These are phyloP conservation scores for Papilio aristodemus DNA, from an alignment of 1,140 invertebrate genomes.

Conservation along the genomic window DNA sequence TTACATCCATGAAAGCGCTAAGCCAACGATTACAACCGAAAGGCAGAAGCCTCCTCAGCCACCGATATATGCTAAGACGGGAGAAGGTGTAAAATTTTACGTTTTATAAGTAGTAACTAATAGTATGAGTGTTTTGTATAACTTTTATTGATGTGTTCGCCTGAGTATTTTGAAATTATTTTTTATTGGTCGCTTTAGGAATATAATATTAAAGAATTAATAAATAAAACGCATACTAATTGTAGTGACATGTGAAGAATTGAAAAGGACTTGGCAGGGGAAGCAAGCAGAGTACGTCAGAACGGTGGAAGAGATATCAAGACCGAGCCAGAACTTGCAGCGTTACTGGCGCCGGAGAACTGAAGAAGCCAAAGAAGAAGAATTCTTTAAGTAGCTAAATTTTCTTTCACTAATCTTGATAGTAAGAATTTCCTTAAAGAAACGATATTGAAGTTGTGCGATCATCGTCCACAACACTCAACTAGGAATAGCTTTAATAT, in stretches of 20 bases:
- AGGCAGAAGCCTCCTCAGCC: slow-evolving; percentile 38
- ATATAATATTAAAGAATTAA: not conserved
- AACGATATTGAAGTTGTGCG: too few species aligned
- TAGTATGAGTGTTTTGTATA: too few species aligned
- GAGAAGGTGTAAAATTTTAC: slow-evolving; percentile 49
- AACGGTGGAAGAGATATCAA: slow-evolving; percentile 44
- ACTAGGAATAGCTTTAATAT: too few species aligned
- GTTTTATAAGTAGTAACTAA: too few species aligned
- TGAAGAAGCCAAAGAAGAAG: slow-evolving; percentile 62
- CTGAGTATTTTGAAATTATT: too few species aligned
- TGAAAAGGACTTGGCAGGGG: slow-evolving; percentile 42
- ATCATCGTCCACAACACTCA: too few species aligned
- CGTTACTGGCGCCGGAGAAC: slow-evolving; percentile 63
- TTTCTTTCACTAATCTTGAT: slow-evolving; percentile 23
- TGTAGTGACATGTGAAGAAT: slow-evolving; percentile 38
- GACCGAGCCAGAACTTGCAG: slow-evolving; percentile 48
- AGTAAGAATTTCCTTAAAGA: not conserved
- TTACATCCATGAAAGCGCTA: slow-evolving; percentile 47
- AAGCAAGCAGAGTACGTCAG: slow-evolving; percentile 37
- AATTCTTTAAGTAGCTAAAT: slow-evolving; percentile 54
- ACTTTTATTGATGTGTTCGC: too few species aligned
- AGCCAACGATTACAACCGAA: slow-evolving; percentile 52
- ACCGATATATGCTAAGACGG: slow-evolving; percentile 44
- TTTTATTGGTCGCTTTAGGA: too few species aligned
- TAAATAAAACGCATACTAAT: not conserved